Conservation (phyloP, 2,113 vertebrate genomes). For the Canis aureus region DNA sequence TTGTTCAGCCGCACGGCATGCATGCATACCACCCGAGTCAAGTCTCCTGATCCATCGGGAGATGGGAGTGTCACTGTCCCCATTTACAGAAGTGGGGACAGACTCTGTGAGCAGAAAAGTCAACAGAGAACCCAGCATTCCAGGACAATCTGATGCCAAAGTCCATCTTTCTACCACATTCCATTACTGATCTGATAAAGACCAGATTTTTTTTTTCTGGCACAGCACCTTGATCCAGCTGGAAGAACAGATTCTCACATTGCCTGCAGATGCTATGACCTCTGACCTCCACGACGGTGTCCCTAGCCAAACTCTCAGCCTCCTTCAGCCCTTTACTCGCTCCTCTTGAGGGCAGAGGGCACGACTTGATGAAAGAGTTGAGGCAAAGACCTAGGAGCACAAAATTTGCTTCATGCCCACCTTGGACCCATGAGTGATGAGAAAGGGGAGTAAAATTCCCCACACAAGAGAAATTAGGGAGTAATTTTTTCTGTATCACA, state of each 20-base stretch:
- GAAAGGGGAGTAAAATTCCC: neutral
- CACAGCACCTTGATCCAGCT: neutral
- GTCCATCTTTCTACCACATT: neutral
- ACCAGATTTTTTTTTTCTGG: neutral
- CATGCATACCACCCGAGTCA: accelerated
- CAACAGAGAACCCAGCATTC: neutral
- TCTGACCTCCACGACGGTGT: accelerated
- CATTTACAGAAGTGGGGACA: neutral
- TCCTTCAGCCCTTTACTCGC: no score
- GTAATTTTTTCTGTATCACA: neutral
- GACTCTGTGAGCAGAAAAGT: neutral
- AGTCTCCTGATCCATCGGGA: neutral
- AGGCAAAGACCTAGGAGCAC: neutral
- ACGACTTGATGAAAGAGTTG: neutral
- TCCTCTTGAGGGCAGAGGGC: no score
- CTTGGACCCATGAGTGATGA: neutral
- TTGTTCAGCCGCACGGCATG: neutral
- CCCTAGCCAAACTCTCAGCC: neutral
- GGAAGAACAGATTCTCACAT: neutral
- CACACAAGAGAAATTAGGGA: neutral
- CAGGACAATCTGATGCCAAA: neutral
- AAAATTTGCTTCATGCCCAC: neutral
- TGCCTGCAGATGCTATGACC: neutral
- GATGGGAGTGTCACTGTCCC: neutral
- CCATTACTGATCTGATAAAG: neutral